phyloP scores from a whole-genome alignment of 2,797 vertebrate genomes.

The Gila robusta region DNA sequence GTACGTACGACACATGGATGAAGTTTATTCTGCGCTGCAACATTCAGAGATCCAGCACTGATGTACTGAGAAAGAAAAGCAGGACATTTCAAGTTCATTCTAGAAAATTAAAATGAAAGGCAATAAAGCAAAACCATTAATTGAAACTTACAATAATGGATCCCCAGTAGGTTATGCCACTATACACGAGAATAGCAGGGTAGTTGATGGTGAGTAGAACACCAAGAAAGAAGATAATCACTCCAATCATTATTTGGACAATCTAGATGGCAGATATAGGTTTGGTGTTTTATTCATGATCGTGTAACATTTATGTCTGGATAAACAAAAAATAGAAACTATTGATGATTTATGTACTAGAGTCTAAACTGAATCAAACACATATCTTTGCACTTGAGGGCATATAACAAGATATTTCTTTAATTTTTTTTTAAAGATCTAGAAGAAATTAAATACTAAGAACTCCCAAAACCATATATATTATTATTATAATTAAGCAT shows the following conservation, averaged over 20 bases:
- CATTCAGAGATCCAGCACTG: too few relatives aligned
- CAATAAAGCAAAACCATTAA: background rate
- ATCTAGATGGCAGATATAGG: background rate
- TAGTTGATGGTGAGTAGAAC: background rate
- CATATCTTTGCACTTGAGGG: background rate
- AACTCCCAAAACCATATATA: background rate
- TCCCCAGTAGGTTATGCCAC: conserved; percentile 31
- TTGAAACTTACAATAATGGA: conserved; percentile 23
- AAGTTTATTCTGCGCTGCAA: too few relatives aligned
- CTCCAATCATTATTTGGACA: conserved; percentile 36
- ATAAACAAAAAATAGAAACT: too few relatives aligned
- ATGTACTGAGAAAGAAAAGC: too few relatives aligned
- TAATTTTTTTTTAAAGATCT: too few relatives aligned
- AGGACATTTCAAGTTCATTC: too few relatives aligned
- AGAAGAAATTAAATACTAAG: too few relatives aligned
- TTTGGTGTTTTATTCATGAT: background rate
- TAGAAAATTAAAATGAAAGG: background rate
- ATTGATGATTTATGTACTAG: background rate
- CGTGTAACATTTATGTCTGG: too few relatives aligned
- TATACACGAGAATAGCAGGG: background rate
- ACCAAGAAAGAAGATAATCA: conserved; percentile 5
- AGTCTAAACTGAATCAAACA: background rate
- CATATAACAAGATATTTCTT: too few relatives aligned
- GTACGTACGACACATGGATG: too few relatives aligned
- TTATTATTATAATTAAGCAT: background rate